Base-by-base conservation (phyloP, 2,113 vertebrate species). In the Rhipidura dahli region DNA sequence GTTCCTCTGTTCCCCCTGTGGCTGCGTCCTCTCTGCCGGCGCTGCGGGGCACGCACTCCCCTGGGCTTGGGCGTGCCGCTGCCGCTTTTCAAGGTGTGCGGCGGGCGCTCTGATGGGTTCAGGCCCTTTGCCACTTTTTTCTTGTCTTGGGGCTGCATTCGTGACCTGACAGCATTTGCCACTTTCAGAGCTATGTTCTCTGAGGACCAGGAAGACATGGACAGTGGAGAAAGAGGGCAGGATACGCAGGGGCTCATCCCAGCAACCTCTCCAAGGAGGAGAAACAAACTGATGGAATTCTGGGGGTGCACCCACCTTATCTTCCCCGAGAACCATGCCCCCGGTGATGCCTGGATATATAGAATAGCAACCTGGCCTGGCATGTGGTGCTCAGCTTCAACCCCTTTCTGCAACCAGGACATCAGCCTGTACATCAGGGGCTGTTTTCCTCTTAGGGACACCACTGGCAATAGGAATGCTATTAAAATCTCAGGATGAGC, bases 1-100 rank as follows among this genome's bases (percentile, higher is more conserved):
- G 6, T 5, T n/a, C 10, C 33, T 28, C 33, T 24, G 47, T 30
- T 31, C 23, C 23, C 30, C 15, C 21, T 1, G 4, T 11, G 19
- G 72, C 27, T 19, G 37, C 45, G 11, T 24, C 28, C 21, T 18
- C 47, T 9, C 73, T 11, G 39, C 13, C 0, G 0, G 13, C 2
- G 23, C 54, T 23, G 18, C 0, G 2, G 33, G 39, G 8, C 1
- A 0, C 3, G 3, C 12, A 19, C 40, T n/a, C 72, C 0, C 0
- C 73, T 11, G 23, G n/a, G 28, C 39, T 39, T 15, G 20, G 64
- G 30, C 1, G 0, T 8, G 0, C 10, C 2, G 3, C 11, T 15
- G 22, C 22, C 0, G 1, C 24, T 63, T 13, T 45, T n/a, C 10
- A 40, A 15, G 11, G 23, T 70, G n/a, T 4, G 20, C 13, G 64